Conservation (phyloP, 2,113 vertebrate genomes). For the Myiozetetes cayanensis region DNA sequence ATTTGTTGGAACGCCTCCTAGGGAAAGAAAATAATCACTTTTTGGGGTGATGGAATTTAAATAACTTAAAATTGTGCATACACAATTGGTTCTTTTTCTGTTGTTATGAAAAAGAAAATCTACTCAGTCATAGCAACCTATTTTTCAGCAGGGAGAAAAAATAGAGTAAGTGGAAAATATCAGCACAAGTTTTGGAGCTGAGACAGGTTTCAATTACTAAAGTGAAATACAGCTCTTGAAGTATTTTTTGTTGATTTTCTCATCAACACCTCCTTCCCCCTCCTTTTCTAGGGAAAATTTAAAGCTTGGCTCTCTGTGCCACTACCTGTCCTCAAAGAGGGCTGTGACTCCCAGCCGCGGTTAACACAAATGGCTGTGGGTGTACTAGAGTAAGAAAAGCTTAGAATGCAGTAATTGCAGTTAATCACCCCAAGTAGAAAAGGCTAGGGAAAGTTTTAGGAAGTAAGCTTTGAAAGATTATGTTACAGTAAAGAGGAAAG, state of each 20-base stretch:
- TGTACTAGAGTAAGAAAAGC: background rate
- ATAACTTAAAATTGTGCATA: conserved; percentile 66
- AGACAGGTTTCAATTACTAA: background rate
- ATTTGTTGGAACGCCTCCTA: conserved; percentile 56
- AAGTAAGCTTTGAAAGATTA: background rate
- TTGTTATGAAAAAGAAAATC: conserved; percentile 43
- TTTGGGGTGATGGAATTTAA: conserved; percentile 67
- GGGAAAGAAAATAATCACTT: conserved; percentile 64
- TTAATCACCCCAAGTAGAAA: background rate
- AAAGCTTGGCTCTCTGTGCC: background rate
- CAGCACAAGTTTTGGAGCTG: background rate
- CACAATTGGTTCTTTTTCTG: conserved; percentile 48
- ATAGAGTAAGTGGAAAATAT: conserved; percentile 5
- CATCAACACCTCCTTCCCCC: background rate
- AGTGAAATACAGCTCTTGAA: background rate
- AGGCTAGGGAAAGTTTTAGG: background rate
- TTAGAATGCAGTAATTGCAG: background rate
- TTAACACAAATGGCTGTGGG: background rate
- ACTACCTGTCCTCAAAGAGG: background rate
- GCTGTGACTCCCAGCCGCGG: background rate
- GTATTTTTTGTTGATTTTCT: background rate
- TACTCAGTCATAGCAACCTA: background rate
- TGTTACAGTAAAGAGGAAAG: background rate
- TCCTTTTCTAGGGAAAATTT: background rate
- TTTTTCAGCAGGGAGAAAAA: conserved; percentile 3